Evolutionary conservation across 2,113 vertebrate genomes (phyloP).

Genomic region (Apteryx owenii): DNA sequence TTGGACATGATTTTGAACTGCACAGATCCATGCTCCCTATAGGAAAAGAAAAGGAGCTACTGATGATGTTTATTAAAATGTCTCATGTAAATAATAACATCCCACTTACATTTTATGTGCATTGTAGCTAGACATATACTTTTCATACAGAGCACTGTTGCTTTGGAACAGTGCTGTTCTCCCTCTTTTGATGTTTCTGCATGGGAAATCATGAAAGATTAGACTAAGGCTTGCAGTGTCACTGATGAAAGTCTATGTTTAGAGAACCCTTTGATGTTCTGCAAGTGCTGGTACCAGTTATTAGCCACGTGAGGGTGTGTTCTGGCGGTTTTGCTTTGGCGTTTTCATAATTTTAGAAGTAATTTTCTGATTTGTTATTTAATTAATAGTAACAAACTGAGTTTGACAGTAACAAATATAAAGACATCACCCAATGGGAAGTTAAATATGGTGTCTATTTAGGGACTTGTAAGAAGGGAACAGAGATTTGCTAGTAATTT

Average conservation of each 20-base stretch:
- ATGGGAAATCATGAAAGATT: slow-evolving; percentile 76
- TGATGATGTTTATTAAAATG: slow-evolving; percentile 75
- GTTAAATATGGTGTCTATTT: slow-evolving; percentile 18
- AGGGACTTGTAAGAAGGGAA: not conserved
- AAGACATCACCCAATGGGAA: slow-evolving; percentile 19
- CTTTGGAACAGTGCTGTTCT: slow-evolving; percentile 60
- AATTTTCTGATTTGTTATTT: slow-evolving; percentile 61
- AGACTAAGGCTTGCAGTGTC: slow-evolving; percentile 62
- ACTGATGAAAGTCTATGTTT: slow-evolving; percentile 78
- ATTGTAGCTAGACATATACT: slow-evolving; percentile 51
- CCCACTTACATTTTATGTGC: slow-evolving; percentile 27
- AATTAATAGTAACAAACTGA: slow-evolving; percentile 66
- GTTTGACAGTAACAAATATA: slow-evolving; percentile 32
- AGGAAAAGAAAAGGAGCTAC: slow-evolving; percentile 58
- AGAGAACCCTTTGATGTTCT: slow-evolving; percentile 78
- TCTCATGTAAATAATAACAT: slow-evolving; percentile 72
- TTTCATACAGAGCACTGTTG: slow-evolving; percentile 39
- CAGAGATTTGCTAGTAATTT: not conserved
- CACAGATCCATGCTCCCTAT: slow-evolving; percentile 40
- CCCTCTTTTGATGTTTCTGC: slow-evolving; percentile 77
- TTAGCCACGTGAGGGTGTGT: slow-evolving; percentile 55
- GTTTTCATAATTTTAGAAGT: slow-evolving; percentile 56
- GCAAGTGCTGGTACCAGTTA: slow-evolving; percentile 59
- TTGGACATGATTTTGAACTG: slow-evolving; percentile 71
- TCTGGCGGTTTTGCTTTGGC: not conserved